These are phyloP conservation scores for Clepsis dumicolana DNA, from an alignment of 2,888 invertebrate genomes.

Conservation along the genomic window DNA sequence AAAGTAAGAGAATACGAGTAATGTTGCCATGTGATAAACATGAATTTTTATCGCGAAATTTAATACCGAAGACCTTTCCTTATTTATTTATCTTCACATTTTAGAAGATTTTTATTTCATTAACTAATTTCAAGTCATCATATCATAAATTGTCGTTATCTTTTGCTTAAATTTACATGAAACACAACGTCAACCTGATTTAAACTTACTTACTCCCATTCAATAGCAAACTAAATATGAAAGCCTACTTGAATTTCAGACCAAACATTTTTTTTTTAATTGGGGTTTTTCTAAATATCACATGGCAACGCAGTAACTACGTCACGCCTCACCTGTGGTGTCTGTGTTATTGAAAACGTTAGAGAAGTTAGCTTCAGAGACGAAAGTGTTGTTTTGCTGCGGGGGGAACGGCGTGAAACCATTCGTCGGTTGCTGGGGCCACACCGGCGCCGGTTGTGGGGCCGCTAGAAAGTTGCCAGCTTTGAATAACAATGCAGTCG, in stretches of 20 bases:
- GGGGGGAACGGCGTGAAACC: slow-evolving; percentile 59
- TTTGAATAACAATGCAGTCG: slow-evolving; percentile 35
- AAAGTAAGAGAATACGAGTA: slow-evolving; percentile 31
- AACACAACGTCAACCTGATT: neutral
- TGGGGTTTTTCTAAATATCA: slow-evolving; percentile 43
- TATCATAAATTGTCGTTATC: neutral
- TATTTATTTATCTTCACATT: too few species aligned
- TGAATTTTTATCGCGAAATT: too few species aligned
- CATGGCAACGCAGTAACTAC: slow-evolving; percentile 49
- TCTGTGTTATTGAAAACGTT: slow-evolving; percentile 94
- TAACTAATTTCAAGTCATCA: too few species aligned
- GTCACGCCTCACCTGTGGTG: slow-evolving; percentile 86
- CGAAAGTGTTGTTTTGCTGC: slow-evolving; percentile 86
- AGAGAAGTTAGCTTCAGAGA: slow-evolving; percentile 95
- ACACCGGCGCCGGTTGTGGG: slow-evolving; percentile 53
- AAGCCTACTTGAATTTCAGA: too few species aligned
- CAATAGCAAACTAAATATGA: neutral
- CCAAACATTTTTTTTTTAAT: too few species aligned
- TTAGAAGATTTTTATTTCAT: too few species aligned
- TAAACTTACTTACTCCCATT: neutral
- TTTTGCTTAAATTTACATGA: neutral
- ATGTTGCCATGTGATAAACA: slow-evolving; percentile 45
- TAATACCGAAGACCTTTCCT: too few species aligned
- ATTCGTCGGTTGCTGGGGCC: slow-evolving; percentile 56
- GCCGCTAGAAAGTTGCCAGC: slow-evolving; percentile 45